Percentiles rank a stretch among this genome's conserved stretches.
Evolutionary conservation across 2,113 vertebrate species (phyloP).

Genomic region (Mola mola): DNA sequence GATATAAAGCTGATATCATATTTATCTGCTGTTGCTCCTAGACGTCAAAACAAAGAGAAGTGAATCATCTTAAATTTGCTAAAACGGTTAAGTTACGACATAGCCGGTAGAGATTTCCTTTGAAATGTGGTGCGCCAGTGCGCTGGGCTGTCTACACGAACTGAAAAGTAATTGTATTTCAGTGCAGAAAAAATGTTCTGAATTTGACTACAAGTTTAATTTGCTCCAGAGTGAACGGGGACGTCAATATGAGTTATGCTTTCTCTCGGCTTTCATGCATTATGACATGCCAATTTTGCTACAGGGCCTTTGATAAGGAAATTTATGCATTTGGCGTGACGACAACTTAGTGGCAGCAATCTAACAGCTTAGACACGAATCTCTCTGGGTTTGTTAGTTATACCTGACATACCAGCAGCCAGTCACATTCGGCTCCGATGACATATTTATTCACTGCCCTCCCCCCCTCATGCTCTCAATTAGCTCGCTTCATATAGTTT

Average conservation of each 20-base stretch:
- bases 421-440: neutral
- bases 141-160: constrained; percentile 33
- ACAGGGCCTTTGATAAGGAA: neutral
- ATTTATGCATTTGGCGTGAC: too few species aligned
- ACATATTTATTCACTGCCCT: constrained; percentile 19
- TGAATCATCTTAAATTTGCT: constrained; percentile 50
- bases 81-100: constrained; percentile 51
- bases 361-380: neutral
- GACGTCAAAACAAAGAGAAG: constrained; percentile 47
- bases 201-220: constrained; percentile 49
- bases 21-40: constrained; percentile 41
- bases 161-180: constrained; percentile 54
- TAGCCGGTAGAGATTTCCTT: constrained; percentile 38
- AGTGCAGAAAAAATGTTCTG: constrained; percentile 40
- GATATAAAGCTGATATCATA: constrained; percentile 36
- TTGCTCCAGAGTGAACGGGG: constrained; percentile 28
- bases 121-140: constrained; percentile 47
- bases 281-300: neutral
- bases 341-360: neutral
- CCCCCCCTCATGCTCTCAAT: constrained; percentile 37
- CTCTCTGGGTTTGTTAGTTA: neutral
- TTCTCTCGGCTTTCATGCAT: constrained; percentile 26
- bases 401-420: constrained; percentile 6
- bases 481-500: constrained; percentile 57
- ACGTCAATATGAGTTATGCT: constrained; percentile 23